These are phyloP conservation scores for Tipula unca DNA, from an alignment of 2,888 invertebrate genomes.

Conservation along the genomic window DNA sequence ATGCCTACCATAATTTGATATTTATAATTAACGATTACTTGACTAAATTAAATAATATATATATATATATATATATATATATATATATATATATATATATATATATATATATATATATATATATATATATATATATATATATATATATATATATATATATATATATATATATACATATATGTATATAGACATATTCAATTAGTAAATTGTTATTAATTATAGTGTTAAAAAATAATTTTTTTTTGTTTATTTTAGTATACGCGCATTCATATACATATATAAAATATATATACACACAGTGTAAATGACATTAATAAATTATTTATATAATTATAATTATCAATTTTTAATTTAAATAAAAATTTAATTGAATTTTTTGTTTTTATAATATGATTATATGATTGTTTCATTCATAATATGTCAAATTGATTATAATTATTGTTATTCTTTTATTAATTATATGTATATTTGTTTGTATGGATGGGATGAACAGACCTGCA, in stretches of 20 bases:
- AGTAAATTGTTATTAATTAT: neutral
- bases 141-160: no score
- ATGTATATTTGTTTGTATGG: neutral
- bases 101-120: no score
- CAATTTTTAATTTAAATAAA: neutral
- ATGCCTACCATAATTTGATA: no score
- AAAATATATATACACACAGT: neutral
- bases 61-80: neutral
- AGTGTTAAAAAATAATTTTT: neutral
- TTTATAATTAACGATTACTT: no score
- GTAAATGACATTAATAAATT: neutral
- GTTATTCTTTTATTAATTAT: neutral
- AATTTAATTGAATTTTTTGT: neutral
- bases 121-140: no score
- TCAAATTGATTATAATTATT: conserved; percentile 8
- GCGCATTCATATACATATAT: neutral
- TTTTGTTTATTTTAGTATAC: neutral
- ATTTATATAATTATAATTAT: conserved; percentile 8
- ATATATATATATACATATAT: no score
- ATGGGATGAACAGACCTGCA: no score
- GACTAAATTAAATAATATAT: neutral
- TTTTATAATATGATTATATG: neutral
- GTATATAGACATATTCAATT: neutral
- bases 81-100: no score
- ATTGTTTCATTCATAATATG: neutral